These are phyloP conservation scores for Mormyrops attenuatus DNA, from an alignment of 2,797 vertebrate genomes.

Conservation along the genomic window DNA sequence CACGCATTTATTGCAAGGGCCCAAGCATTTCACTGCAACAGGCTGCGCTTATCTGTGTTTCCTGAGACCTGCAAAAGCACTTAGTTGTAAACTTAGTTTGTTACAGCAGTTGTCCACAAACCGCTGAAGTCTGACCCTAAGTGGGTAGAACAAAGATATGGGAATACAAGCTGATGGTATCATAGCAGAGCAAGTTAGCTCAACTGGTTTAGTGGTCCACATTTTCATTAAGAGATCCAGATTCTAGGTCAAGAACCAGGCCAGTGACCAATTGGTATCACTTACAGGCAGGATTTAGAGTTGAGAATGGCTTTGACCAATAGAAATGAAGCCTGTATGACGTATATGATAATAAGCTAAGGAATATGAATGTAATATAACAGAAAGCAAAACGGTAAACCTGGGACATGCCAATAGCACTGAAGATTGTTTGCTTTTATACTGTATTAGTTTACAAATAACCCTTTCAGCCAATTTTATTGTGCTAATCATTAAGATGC, in stretches of 20 bases:
- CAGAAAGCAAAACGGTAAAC: neutral
- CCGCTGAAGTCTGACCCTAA: neutral
- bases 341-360: neutral
- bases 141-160: neutral
- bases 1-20: neutral
- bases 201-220: constrained; percentile 2
- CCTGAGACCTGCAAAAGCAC: neutral
- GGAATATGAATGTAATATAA: neutral
- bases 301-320: neutral
- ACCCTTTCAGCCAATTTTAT: neutral
- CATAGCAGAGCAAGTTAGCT: constrained; percentile 13
- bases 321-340: neutral
- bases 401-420: neutral
- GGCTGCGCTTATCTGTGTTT: neutral
- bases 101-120: neutral
- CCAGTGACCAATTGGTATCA: neutral
- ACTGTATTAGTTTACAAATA: neutral
- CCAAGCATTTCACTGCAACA: neutral
- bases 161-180: neutral
- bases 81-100: neutral
- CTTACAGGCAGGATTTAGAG: neutral
- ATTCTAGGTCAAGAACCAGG: neutral
- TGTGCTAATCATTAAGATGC: neutral
- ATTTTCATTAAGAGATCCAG: neutral
- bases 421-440: neutral